Conservation (phyloP, 2,888 invertebrate species). For the Drosophila phalerata region DNA sequence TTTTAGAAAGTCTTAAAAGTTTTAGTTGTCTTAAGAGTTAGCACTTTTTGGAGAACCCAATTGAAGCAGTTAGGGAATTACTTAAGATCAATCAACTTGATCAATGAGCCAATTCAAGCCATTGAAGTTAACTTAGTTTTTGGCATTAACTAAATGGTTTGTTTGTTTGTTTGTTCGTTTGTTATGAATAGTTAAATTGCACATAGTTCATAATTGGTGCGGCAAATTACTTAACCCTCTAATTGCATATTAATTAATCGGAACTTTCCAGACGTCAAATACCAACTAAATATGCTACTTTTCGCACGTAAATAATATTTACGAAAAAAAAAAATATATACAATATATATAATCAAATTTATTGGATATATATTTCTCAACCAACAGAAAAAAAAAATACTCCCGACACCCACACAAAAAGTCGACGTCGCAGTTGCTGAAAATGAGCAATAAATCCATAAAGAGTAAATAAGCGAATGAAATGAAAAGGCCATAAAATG, state of each 20-base stretch:
- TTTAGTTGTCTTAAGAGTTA: neutral
- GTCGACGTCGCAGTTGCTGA: slow-evolving; percentile 1
- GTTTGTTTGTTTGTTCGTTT: slow-evolving; percentile 7
- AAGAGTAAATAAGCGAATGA: slow-evolving; percentile 34
- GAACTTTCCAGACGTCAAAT: slow-evolving; percentile 62
- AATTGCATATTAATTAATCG: slow-evolving; percentile 68
- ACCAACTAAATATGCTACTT: slow-evolving; percentile 36
- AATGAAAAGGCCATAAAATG: slow-evolving; percentile 48
- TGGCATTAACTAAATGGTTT: slow-evolving; percentile 12
- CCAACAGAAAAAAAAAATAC: neutral
- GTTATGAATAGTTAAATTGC: slow-evolving; percentile 20
- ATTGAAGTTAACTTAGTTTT: slow-evolving; percentile 6
- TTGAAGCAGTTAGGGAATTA: neutral
- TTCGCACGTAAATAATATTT: slow-evolving; percentile 50
- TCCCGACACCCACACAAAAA: slow-evolving; percentile 26
- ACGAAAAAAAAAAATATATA: neutral
- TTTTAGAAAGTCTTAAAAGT: slow-evolving; percentile 9
- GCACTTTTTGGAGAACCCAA: neutral
- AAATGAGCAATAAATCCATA: slow-evolving; percentile 46
- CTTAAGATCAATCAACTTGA: slow-evolving; percentile 18
- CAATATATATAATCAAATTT: neutral
- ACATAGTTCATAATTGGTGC: slow-evolving; percentile 39
- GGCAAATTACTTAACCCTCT: slow-evolving; percentile 48
- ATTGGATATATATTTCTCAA: slow-evolving; percentile 1
- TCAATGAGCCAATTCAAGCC: slow-evolving; percentile 17